phyloP scores from a whole-genome alignment of 1,140 invertebrate species.

The Gonioctena quinquepunctata region DNA sequence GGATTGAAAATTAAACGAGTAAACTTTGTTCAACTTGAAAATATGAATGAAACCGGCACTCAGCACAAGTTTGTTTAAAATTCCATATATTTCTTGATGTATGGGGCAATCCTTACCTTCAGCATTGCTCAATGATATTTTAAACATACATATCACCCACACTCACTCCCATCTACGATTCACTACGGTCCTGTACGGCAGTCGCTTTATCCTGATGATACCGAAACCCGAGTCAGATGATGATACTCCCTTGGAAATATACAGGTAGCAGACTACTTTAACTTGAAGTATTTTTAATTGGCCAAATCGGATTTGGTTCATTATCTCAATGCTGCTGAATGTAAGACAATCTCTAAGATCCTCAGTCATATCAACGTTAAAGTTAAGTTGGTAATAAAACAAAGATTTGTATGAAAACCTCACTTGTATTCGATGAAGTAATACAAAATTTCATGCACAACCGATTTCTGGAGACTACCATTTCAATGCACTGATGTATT shows the following conservation, averaged over 20 bases:
- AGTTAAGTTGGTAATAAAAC: neutral
- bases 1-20: no score
- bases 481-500: neutral
- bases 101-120: no score
- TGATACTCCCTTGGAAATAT: neutral
- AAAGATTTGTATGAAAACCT: constrained; percentile 12
- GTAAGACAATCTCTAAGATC: constrained; percentile 1
- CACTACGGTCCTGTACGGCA: no score
- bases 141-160: no score
- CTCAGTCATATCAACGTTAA: constrained; percentile 1
- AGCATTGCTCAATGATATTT: no score
- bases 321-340: constrained; percentile 4
- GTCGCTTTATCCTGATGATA: neutral
- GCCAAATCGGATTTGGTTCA: constrained; percentile 22
- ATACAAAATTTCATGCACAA: constrained; percentile 13
- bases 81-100: no score
- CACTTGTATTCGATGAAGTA: constrained; percentile 6
- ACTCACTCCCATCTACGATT: no score
- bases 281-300: constrained; percentile 21
- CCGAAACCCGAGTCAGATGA: neutral
- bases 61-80: no score
- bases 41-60: no score
- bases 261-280: constrained; percentile 4
- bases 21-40: no score
- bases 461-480: neutral